Evolutionary conservation across 2,113 vertebrate genomes (phyloP).

Genomic region (Harpagus bidentatus): DNA sequence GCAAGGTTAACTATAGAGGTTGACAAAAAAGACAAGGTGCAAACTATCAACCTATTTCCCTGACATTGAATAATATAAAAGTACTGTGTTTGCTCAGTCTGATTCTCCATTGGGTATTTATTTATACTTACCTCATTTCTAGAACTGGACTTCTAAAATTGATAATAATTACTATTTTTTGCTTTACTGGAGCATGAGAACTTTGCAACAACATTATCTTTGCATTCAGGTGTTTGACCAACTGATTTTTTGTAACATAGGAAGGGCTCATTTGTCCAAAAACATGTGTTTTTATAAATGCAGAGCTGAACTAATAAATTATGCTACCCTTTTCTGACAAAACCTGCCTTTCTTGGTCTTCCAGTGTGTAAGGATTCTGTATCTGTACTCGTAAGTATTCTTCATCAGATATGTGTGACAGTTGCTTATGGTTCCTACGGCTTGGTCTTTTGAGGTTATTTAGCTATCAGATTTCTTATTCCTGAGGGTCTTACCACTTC

Average conservation of each 20-base stretch:
- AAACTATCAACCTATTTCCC: neutral
- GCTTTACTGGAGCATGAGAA: neutral
- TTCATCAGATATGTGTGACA: neutral
- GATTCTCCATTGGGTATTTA: neutral
- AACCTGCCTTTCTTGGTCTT: neutral
- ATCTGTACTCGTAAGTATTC: neutral
- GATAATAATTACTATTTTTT: neutral
- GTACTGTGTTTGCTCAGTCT: neutral
- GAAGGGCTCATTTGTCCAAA: neutral
- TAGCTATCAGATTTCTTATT: neutral
- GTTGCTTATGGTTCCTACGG: neutral
- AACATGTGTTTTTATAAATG: neutral
- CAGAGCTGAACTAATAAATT: neutral
- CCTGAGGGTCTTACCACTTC: neutral
- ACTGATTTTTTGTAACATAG: neutral
- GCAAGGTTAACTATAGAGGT: neutral
- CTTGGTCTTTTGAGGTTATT: neutral
- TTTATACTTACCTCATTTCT: neutral
- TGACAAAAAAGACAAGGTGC: neutral
- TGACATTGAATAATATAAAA: neutral
- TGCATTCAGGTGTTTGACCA: neutral
- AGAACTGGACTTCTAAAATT: neutral
- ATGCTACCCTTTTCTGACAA: neutral
- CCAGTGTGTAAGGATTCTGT: neutral
- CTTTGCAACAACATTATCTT: neutral